Base-by-base conservation (phyloP, 1,140 invertebrate genomes). In the Fopius arisanus region DNA sequence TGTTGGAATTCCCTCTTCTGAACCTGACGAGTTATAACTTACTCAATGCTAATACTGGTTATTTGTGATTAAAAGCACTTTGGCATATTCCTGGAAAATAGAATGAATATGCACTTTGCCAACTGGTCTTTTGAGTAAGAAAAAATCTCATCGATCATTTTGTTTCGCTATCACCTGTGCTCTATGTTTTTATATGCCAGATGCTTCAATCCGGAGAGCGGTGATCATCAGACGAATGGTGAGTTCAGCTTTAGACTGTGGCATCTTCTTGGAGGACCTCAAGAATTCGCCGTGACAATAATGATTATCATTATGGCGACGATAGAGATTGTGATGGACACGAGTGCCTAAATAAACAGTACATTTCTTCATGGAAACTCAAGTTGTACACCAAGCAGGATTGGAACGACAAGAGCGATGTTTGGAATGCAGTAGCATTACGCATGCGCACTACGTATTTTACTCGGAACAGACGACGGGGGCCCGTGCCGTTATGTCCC, bases 381-480 rank as follows among this genome's bases (percentile, higher is more conserved):
- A 21, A 5, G 67, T 33, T 65, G 66, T 48, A 67, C 26, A 37
- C 29, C 66, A 29, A 31, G 40, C 54, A 19, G 41, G 66, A 66
- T 66, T 29, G 63, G 37, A 29, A 73, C 48, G 63, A 73, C 33
- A 37, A 43, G 65, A 54, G 78, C 81, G 82, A 87, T 87, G 84
- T 76, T 41, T 82, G 85, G 86, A 87, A 87, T 87, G 84, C 81
- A 79, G 76, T 80, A 79, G 80, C 83, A 87, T 87, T 87, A 87
- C 83, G 84, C 86, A 88, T 88, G 86, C 86, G 86, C 84, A 74
- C 75, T 81, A 83, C 83, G 83, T 86, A 83, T 80, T 82, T 83
- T 84, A 85, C 85, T 86, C 80, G 79, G 85, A 87, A 86, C 81
- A 80, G 81, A 85, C 80, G 72, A 78, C 70, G 76, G 78, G 43